These are phyloP conservation scores for Tetragonisca angustula DNA, from an alignment of 2,888 invertebrate species.

Conservation along the genomic window DNA sequence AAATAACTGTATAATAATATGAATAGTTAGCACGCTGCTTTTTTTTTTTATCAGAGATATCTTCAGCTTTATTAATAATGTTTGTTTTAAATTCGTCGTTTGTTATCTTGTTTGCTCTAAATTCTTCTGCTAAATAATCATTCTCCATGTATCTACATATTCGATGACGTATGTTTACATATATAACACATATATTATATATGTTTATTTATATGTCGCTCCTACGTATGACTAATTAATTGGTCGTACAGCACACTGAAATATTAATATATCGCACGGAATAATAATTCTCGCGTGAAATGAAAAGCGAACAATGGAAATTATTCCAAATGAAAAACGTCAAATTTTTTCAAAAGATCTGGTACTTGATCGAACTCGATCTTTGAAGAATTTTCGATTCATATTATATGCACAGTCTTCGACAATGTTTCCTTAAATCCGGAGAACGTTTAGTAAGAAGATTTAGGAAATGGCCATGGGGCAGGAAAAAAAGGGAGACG, in stretches of 20 bases:
- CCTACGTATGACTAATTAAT: background rate
- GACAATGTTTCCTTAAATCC: background rate
- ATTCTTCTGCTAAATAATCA: no score
- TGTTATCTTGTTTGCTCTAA: no score
- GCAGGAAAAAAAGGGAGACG: background rate
- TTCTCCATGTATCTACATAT: no score
- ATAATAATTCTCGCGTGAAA: background rate
- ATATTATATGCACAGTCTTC: background rate
- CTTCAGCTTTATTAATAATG: no score
- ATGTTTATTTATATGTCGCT: background rate
- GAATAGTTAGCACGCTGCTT: no score
- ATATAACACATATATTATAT: no score
- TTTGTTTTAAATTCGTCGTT: no score
- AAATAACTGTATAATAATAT: no score
- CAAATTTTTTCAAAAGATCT: background rate
- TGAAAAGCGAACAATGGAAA: no score
- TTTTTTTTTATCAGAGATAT: no score
- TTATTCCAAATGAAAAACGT: background rate
- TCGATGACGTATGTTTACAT: background rate
- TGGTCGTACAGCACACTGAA: background rate
- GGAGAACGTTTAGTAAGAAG: slow-evolving; percentile 44
- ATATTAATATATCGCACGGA: background rate
- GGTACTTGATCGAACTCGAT: background rate
- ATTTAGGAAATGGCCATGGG: background rate
- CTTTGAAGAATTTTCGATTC: background rate